phyloP scores from a whole-genome alignment of 2,888 invertebrate genomes.

The Apodemia duryi region DNA sequence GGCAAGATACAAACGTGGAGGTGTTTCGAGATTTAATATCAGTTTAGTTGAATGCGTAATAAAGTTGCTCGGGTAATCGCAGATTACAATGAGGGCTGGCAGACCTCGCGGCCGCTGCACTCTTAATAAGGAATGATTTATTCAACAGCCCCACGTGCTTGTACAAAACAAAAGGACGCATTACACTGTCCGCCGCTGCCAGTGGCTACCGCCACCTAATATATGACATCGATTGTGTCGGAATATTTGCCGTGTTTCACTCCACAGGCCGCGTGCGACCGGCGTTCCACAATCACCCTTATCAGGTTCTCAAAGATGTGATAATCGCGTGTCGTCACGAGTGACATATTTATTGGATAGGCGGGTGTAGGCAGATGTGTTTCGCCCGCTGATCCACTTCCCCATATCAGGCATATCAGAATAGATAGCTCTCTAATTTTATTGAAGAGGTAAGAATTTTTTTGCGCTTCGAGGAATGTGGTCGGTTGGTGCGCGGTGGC shows the following conservation, averaged over 20 bases:
- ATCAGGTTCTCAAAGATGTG: not conserved
- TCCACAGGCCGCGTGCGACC: not conserved
- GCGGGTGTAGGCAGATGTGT: constrained; percentile 45
- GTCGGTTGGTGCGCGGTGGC: not conserved
- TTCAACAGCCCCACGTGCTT: constrained; percentile 22
- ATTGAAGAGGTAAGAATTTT: constrained; percentile 37
- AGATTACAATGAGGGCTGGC: constrained; percentile 4
- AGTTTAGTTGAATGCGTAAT: constrained; percentile 7
- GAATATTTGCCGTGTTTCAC: constrained; percentile 25
- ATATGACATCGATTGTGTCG: constrained; percentile 28
- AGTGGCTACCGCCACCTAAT: constrained; percentile 24
- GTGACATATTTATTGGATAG: constrained; percentile 46
- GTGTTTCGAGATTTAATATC: constrained; percentile 10
- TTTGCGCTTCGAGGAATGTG: constrained; percentile 38
- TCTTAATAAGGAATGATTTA: constrained; percentile 29
- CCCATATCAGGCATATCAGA: constrained; percentile 56
- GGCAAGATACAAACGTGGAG: not conserved
- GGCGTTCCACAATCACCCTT: constrained; percentile 1
- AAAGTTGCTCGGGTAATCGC: constrained; percentile 4
- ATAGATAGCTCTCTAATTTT: constrained; percentile 61
- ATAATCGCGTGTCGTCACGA: not conserved
- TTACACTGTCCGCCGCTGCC: constrained; percentile 17
- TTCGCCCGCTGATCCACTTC: constrained; percentile 38
- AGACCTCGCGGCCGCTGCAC: constrained; percentile 4
- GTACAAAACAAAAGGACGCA: constrained; percentile 25